Conservation (phyloP, 2,888 invertebrate genomes). For the Cheilosia variabilis region DNA sequence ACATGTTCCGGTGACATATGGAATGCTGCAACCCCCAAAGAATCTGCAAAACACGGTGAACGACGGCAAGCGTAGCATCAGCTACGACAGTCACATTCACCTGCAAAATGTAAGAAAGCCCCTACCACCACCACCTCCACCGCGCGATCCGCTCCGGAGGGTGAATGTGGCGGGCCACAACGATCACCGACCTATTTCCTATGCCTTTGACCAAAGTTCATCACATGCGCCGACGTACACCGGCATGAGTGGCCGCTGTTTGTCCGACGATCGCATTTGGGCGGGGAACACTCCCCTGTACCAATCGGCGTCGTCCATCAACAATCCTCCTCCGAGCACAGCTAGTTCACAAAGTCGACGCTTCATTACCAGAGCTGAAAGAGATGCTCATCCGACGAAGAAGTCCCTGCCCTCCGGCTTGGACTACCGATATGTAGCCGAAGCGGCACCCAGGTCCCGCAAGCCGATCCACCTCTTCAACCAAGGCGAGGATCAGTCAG, state of each 20-base stretch:
- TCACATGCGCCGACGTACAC: conserved; percentile 55
- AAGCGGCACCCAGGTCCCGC: conserved; percentile 89
- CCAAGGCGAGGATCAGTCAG: conserved; percentile 81
- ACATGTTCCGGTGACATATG: conserved; percentile 80
- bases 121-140: conserved; percentile 91
- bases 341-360: conserved; percentile 77
- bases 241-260: conserved; percentile 80
- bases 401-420: conserved; percentile 82
- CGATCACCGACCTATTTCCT: conserved; percentile 84
- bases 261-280: conserved; percentile 83
- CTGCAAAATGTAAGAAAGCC: conserved; percentile 82
- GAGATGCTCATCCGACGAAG: conserved; percentile 80
- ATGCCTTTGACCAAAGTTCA: conserved; percentile 84
- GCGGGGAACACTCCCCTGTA: conserved; percentile 80
- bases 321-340: conserved; percentile 76
- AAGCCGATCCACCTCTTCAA: conserved; percentile 88
- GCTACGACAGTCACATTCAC: conserved; percentile 83
- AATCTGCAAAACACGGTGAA: conserved; percentile 80
- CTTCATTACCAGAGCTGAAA: conserved; percentile 81
- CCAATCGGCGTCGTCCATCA: conserved; percentile 81
- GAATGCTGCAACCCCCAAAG: conserved; percentile 66
- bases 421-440: conserved; percentile 88
- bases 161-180: conserved; percentile 83
- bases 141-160: conserved; percentile 88
- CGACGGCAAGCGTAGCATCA: conserved; percentile 82